A percentile compares a stretch with the other conserved stretches of the same genome.
phyloP scores from a whole-genome alignment of 2,888 invertebrate species.

The Pasiphila rectangulata region DNA sequence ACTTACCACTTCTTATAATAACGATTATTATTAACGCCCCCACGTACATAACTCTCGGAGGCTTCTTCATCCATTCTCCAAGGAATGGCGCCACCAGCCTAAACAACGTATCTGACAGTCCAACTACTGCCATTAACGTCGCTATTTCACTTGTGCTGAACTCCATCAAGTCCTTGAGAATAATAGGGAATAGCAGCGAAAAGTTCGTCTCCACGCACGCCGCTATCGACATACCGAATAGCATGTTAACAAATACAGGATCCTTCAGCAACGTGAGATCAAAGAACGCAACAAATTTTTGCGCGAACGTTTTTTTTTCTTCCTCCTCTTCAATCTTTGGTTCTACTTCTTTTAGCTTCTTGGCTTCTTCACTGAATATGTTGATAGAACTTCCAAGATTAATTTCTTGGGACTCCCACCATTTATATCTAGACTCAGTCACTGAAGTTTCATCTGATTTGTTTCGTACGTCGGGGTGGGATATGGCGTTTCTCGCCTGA shows the following conservation, averaged over 20 bases:
- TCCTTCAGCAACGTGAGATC: constrained; percentile 85
- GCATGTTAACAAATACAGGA: constrained; percentile 84
- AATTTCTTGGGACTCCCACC: constrained; percentile 81
- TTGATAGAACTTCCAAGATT: constrained; percentile 83
- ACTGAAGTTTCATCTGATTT: constrained; percentile 47
- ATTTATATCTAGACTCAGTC: constrained; percentile 63
- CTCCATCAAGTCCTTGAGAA: constrained; percentile 82
- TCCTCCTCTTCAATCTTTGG: constrained; percentile 33
- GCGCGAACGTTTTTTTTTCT: constrained; percentile 42
- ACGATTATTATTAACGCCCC: constrained; percentile 82
- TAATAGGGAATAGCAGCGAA: constrained; percentile 83
- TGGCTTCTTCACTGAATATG: constrained; percentile 71
- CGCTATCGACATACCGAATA: constrained; percentile 84
- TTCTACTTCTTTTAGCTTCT: constrained; percentile 40
- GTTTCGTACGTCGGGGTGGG: constrained; percentile 66
- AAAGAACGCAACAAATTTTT: constrained; percentile 77
- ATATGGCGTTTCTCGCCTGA: constrained; percentile 63
- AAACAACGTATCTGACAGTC: constrained; percentile 80
- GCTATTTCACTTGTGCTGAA: constrained; percentile 82
- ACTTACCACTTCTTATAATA: constrained; percentile 83
- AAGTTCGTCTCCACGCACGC: constrained; percentile 86
- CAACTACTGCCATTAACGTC: constrained; percentile 82
- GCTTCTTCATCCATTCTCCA: constrained; percentile 82
- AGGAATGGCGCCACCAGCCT: constrained; percentile 84
- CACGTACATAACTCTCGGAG: constrained; percentile 84